Conservation (phyloP, 2,113 vertebrate species). For the Amphiprion percula region DNA sequence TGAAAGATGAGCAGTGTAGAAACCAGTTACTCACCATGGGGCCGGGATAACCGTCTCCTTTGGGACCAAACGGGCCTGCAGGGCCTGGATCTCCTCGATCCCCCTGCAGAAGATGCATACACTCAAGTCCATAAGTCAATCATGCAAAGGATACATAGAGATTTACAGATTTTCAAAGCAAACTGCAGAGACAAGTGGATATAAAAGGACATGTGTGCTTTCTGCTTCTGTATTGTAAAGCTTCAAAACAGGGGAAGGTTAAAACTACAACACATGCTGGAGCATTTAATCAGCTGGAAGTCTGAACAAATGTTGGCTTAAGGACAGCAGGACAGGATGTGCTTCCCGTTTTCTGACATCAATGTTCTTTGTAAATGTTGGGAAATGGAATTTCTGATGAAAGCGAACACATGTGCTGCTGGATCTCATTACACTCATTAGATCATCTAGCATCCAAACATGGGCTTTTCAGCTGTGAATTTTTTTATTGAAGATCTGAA, state of each 20-base stretch:
- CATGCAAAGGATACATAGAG: not conserved
- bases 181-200: not conserved
- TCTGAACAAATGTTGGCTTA: not conserved
- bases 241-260: slow-evolving; percentile 7
- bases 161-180: no score
- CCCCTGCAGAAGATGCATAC: slow-evolving; percentile 80
- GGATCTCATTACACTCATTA: not conserved
- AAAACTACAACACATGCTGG: not conserved
- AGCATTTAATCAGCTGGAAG: slow-evolving; percentile 3
- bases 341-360: not conserved
- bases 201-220: slow-evolving; percentile 39
- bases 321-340: not conserved
- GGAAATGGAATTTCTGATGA: not conserved
- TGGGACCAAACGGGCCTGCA: slow-evolving; percentile 87
- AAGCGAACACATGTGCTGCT: slow-evolving; percentile 3
- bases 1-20: slow-evolving; percentile 4
- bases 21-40: slow-evolving; percentile 83
- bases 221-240: not conserved
- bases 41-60: slow-evolving; percentile 91
- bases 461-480: not conserved
- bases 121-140: slow-evolving; percentile 3
- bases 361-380: slow-evolving; percentile 8
- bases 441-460: slow-evolving; percentile 27
- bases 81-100: slow-evolving; percentile 87
- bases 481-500: not conserved